Evolutionary conservation across 2,888 invertebrate genomes (phyloP).

Genomic region (Zele albiditarsus): DNA sequence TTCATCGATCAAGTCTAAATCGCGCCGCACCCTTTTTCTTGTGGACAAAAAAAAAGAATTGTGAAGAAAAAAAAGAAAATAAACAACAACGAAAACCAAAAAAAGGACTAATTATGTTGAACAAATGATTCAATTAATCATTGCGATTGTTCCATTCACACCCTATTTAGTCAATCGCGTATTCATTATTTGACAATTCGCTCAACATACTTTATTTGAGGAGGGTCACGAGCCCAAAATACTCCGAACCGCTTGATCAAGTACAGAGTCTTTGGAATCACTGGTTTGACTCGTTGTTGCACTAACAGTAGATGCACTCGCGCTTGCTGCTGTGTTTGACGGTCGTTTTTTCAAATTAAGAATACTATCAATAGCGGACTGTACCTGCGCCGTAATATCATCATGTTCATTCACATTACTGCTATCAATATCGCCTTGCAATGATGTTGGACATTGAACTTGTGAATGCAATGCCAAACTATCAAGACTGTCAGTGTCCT

Average conservation of each 20-base stretch:
- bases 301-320: slow-evolving; percentile 42
- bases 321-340: slow-evolving; percentile 54
- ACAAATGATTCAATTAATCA: slow-evolving; percentile 29
- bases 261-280: slow-evolving; percentile 67
- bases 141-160: neutral
- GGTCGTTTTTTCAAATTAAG: slow-evolving; percentile 78
- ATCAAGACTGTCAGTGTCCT: slow-evolving; percentile 68
- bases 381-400: slow-evolving; percentile 84
- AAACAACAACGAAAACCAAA: too few species aligned
- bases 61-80: slow-evolving; percentile 17
- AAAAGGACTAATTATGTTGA: neutral
- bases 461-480: slow-evolving; percentile 57
- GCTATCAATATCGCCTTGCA: slow-evolving; percentile 41
- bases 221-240: slow-evolving; percentile 72
- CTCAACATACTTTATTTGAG: slow-evolving; percentile 71
- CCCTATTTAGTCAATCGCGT: neutral
- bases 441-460: slow-evolving; percentile 6
- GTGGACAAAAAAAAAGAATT: neutral
- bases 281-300: slow-evolving; percentile 56
- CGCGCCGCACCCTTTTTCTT: neutral
- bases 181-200: slow-evolving; percentile 29
- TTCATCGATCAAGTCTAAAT: neutral
- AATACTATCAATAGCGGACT: slow-evolving; percentile 87
- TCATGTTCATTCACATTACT: slow-evolving; percentile 73
- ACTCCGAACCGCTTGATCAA: slow-evolving; percentile 71